A percentile compares a stretch with the other conserved stretches of the same genome.
Conservation (phyloP, 2,888 invertebrate genomes). For the Sarcophaga carnaria region DNA sequence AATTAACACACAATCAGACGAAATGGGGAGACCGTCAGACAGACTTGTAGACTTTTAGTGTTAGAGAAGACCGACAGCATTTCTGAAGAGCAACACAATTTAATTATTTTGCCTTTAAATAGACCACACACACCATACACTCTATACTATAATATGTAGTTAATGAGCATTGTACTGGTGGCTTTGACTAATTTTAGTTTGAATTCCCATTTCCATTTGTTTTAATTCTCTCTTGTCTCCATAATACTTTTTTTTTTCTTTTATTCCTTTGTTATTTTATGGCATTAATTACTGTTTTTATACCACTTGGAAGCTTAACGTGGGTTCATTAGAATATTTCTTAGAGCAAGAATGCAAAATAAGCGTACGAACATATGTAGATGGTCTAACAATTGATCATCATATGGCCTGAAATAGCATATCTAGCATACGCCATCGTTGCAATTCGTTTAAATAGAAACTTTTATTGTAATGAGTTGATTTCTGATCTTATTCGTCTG, state of each 20-base stretch:
- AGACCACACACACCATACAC: slow-evolving; percentile 53
- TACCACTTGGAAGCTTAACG: background rate
- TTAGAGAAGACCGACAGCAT: slow-evolving; percentile 8
- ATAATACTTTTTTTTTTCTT: background rate
- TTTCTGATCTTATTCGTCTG: no score
- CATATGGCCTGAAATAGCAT: no score
- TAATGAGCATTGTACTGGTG: background rate
- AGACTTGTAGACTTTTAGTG: slow-evolving; percentile 3
- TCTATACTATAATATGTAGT: background rate
- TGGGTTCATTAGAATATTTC: background rate
- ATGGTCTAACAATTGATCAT: no score
- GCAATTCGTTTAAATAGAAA: no score
- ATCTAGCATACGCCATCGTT: no score
- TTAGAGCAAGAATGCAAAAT: background rate
- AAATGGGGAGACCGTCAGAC: slow-evolving; percentile 9
- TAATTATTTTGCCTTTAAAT: slow-evolving; percentile 59
- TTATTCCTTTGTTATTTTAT: background rate
- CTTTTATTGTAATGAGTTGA: no score
- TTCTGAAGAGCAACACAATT: slow-evolving; percentile 45
- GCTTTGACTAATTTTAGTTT: background rate
- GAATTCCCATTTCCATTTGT: background rate
- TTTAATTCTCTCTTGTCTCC: no score
- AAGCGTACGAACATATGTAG: no score
- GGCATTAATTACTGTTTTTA: background rate
- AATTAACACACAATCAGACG: slow-evolving; percentile 64